Conservation (phyloP, 2,113 vertebrate species). For the Bucco capensis region DNA sequence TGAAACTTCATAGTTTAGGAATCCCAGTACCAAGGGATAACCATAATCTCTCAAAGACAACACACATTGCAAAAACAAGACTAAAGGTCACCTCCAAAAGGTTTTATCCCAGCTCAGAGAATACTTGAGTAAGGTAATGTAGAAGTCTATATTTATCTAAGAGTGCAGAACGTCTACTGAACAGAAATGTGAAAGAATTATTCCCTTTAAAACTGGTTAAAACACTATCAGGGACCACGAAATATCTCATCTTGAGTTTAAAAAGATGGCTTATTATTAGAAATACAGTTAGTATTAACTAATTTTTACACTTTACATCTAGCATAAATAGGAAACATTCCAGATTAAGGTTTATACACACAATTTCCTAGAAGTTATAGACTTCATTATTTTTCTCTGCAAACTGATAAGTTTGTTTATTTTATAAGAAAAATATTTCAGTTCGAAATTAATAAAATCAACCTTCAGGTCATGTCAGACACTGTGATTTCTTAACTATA, state of each 20-base stretch:
- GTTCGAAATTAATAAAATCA: background rate
- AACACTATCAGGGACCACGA: background rate
- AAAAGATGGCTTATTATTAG: background rate
- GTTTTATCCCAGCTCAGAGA: background rate
- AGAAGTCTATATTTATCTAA: background rate
- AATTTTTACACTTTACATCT: background rate
- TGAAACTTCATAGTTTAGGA: background rate
- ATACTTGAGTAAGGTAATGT: background rate
- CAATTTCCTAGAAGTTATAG: background rate
- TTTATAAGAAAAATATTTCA: background rate
- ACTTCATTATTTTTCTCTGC: background rate
- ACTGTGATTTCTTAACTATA: background rate
- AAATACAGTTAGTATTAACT: background rate
- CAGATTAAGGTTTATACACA: background rate
- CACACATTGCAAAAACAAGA: fast-evolving
- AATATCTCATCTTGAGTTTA: background rate
- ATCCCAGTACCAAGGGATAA: background rate
- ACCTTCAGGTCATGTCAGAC: background rate
- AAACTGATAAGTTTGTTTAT: background rate
- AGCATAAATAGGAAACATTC: background rate
- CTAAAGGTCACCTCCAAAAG: background rate
- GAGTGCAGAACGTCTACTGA: background rate
- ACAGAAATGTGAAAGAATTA: background rate
- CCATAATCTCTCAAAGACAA: background rate
- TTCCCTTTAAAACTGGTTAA: background rate